Base-by-base conservation (phyloP, 1,140 invertebrate species). In the Campoletis sonorensis region DNA sequence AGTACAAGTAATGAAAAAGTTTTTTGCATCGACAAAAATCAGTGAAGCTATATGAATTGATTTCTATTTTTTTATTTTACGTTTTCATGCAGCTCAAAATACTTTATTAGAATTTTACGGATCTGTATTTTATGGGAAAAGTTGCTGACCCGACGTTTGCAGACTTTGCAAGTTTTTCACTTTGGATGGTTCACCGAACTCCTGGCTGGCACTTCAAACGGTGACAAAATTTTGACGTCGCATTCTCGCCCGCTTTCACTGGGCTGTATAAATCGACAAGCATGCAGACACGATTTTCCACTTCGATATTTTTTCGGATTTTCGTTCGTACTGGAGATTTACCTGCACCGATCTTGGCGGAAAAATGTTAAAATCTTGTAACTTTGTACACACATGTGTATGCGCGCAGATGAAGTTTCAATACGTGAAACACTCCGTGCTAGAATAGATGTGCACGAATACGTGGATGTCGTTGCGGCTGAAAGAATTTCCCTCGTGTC, bases 231-330 rank as follows among this genome's bases (percentile, higher is more conserved):
- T 33, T 49, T 67, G 33, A 23, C 51, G 73, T 72, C 61, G 70
- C 84, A 86, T 83, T 83, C 79, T 33, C 79, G 73, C 61, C 18
- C 51, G 5, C n/a, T 21, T 54, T 18, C 51, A 54, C 51, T 54
- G 51, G 51, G 18, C 51, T 21, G 51, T 54, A 18, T 54, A 8
- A 54, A 54, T 54, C 84, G 81, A 86, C 84, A 73, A 70, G 70
- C 84, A 73, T 61, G 70, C 27, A 33, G 37, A 75, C 73, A 81
- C 83, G 85, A 81, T 86, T 86, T 86, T 85, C 84, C 64, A 64
- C 79, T 80, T 81, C 79, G 79, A 85, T 84, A 86, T 86, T 79
- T 68, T 49, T 51, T 54, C 78, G 49, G 30, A 68, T 68, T 84
- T 84, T 81, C 16, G 4, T 54, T 8, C 51, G 51, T 54, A 54